Evolutionary conservation across 1,140 invertebrate species (phyloP), one percentile per base, ranked within the genome.

Genomic region (Drosophila lini): DNA sequence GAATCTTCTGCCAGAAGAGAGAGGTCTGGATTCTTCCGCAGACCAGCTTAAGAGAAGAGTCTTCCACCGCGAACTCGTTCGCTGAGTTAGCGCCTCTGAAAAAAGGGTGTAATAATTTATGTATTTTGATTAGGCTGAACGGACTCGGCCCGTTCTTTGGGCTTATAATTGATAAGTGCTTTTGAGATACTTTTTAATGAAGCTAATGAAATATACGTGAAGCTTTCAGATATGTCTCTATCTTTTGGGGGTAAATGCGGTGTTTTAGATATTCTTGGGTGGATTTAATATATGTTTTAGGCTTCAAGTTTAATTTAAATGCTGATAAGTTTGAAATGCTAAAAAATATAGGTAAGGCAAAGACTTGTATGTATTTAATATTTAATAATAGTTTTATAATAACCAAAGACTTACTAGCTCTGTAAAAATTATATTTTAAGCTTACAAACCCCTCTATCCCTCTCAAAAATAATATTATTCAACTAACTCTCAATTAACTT

Each of bases 91-190:
- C 68, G 68, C 68, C 68, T 71, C 47, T 68, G 34, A 13, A 41
- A 69, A 48, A 70, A 59, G 53, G 44, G 68, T 71, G 68, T 59
- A 71, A 71, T 71, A 71, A 71, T 71, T 71, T 71, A 71, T 71
- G 68, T 71, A 71, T 71, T 71, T 71, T 71, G 68, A 71, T 71
- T 71, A 71, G 68, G 65, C 5, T 3, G 15, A 28, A 8, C 44
- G 0, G 25, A 6, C 47, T 50, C 2, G 50, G 10, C 3, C 10
- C 57, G 13, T 36, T 58, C 50, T 22, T 19, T 53, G 6, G 42
- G 15, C 11, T 58, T 57, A 65, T 70, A 71, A 70, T 70, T 71
- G 68, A 71, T 71, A 70, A 70, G 67, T 70, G 68, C 34, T 28
- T 42, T 71, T 41, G 52, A 71, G 52, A 70, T 71, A 70, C 42